Conservation (phyloP, 2,888 invertebrate species). For the Cheilosia scutellata region DNA sequence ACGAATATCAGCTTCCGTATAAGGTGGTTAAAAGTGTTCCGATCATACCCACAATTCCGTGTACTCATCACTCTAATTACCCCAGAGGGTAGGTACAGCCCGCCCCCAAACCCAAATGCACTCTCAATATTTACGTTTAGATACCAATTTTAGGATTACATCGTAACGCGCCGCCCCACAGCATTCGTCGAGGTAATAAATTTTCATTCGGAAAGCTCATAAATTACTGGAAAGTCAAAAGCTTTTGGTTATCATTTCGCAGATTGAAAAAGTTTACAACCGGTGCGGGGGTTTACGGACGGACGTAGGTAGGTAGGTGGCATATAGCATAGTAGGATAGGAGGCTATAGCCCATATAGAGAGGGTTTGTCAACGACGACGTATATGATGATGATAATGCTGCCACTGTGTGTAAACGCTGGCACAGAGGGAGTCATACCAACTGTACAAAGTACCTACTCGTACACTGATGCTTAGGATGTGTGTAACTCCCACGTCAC, state of each 20-base stretch:
- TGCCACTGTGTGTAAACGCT: constrained; percentile 32
- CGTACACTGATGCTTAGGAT: constrained; percentile 25
- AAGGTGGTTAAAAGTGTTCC: background rate
- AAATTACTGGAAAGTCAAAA: constrained; percentile 63
- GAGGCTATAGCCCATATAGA: background rate
- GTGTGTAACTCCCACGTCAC: constrained; percentile 59
- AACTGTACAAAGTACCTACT: constrained; percentile 11
- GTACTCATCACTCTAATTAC: constrained; percentile 57
- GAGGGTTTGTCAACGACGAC: constrained; percentile 50
- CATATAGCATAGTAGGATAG: background rate
- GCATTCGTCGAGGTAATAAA: constrained; percentile 48
- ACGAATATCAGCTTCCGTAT: too few relatives aligned
- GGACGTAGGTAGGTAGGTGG: background rate
- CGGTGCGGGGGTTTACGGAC: constrained; percentile 12
- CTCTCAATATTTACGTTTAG: constrained; percentile 51
- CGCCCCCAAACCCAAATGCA: background rate
- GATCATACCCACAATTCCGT: background rate
- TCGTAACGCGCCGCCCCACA: background rate
- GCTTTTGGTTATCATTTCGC: constrained; percentile 67
- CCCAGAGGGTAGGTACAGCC: constrained; percentile 26
- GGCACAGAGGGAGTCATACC: constrained; percentile 17
- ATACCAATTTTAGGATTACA: constrained; percentile 55
- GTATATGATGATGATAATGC: constrained; percentile 17
- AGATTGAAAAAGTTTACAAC: constrained; percentile 68
- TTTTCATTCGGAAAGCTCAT: constrained; percentile 67